Conservation (phyloP, 2,888 invertebrate species). For the Stratiomys singularior region DNA sequence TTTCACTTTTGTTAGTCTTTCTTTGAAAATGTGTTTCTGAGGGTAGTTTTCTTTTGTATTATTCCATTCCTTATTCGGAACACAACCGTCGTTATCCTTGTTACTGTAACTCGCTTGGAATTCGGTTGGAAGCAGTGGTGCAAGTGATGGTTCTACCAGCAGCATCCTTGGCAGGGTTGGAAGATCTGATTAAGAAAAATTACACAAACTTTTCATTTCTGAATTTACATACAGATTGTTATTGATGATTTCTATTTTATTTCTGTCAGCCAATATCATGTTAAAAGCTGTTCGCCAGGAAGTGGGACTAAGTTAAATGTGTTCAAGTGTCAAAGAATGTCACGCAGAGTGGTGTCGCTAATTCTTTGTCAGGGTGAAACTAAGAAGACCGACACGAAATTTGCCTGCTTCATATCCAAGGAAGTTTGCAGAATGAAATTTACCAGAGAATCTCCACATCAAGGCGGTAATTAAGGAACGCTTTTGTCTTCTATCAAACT, state of each 20-base stretch:
- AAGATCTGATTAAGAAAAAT: conserved; percentile 38
- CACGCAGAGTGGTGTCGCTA: not conserved
- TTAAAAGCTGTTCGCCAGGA: not conserved
- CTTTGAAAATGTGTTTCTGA: conserved; percentile 21
- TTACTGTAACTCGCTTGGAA: not conserved
- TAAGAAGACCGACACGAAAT: too few relatives aligned
- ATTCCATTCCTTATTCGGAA: conserved; percentile 28
- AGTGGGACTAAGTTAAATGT: not conserved
- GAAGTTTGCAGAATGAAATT: too few relatives aligned
- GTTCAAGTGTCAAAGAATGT: conserved; percentile 2
- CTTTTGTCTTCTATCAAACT: too few relatives aligned
- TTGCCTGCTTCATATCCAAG: too few relatives aligned
- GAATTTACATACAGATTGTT: conserved; percentile 40
- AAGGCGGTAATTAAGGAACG: too few relatives aligned
- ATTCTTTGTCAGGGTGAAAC: too few relatives aligned
- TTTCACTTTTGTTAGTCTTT: conserved; percentile 1
- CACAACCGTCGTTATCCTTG: conserved; percentile 24
- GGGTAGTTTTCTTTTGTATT: conserved; percentile 20
- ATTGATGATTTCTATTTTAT: conserved; percentile 36
- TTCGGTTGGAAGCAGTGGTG: too few relatives aligned
- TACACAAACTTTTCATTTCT: conserved; percentile 34
- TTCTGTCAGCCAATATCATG: not conserved
- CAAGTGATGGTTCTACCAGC: not conserved
- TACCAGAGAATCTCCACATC: too few relatives aligned
- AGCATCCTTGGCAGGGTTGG: not conserved